Conservation (phyloP, 1,140 invertebrate genomes). For the Drosophila tsacasi region DNA sequence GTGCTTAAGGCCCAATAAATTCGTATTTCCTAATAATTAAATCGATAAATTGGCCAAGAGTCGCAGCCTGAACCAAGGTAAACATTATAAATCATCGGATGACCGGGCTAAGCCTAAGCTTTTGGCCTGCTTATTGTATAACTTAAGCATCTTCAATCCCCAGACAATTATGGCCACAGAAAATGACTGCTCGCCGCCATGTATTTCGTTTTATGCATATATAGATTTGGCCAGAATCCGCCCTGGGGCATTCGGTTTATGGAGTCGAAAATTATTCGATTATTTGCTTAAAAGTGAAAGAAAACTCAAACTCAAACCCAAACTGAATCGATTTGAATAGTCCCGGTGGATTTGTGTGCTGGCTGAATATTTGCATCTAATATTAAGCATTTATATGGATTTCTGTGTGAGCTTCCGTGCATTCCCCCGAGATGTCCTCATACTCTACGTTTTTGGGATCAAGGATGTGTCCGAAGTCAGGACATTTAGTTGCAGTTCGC, state of each 20-base stretch:
- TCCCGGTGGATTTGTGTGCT: constrained; percentile 14
- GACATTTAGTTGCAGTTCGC: constrained; percentile 37
- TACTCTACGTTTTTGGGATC: not conserved
- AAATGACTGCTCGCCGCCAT: constrained; percentile 12
- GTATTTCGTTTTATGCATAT: constrained; percentile 7
- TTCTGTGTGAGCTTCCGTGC: constrained; percentile 17
- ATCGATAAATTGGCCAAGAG: constrained; percentile 12
- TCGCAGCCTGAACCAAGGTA: constrained; percentile 9
- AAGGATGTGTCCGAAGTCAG: constrained; percentile 32
- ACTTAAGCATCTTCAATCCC: constrained; percentile 19
- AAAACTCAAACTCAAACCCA: constrained; percentile 10
- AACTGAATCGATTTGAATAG: constrained; percentile 38
- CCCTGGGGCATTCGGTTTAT: not conserved
- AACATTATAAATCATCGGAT: constrained; percentile 37
- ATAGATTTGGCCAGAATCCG: not conserved
- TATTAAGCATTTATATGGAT: constrained; percentile 51
- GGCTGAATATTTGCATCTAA: constrained; percentile 32
- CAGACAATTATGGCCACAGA: constrained; percentile 25
- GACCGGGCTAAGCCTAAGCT: not conserved
- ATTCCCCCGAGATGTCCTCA: constrained; percentile 5
- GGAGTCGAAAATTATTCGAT: constrained; percentile 44
- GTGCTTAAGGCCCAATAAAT: constrained; percentile 9
- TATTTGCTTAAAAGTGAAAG: constrained; percentile 32
- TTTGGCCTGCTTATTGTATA: not conserved
- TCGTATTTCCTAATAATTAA: constrained; percentile 9